Evolutionary conservation across 2,888 invertebrate species (phyloP).

Genomic region (Corbicula japonica): DNA sequence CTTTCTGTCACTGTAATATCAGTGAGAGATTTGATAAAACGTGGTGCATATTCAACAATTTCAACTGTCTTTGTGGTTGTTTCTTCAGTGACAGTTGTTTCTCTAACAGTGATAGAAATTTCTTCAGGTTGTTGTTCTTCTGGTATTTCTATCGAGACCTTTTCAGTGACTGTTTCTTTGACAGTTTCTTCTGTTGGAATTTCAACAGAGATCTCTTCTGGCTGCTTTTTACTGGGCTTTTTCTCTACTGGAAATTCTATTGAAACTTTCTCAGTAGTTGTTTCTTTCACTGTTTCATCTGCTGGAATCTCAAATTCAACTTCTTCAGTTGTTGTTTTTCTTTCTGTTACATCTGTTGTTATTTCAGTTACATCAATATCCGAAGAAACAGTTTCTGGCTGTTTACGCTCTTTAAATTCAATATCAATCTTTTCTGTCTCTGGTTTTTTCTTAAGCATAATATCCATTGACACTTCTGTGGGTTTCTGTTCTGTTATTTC

Average conservation of each 20-base stretch:
- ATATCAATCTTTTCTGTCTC: conserved; percentile 16
- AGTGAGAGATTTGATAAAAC: conserved; percentile 56
- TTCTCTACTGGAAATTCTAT: conserved; percentile 41
- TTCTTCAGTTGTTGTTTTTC: conserved; percentile 26
- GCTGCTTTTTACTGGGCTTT: conserved; percentile 30
- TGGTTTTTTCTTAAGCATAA: conserved; percentile 22
- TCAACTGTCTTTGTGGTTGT: conserved; percentile 58
- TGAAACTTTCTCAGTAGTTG: conserved; percentile 38
- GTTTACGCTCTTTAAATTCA: conserved; percentile 23
- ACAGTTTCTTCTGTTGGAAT: conserved; percentile 20
- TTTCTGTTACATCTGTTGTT: conserved; percentile 17
- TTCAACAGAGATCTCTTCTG: conserved; percentile 35
- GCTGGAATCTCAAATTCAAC: conserved; percentile 25
- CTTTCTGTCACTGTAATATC: conserved; percentile 62
- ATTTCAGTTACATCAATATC: conserved; percentile 29
- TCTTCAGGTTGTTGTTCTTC: conserved; percentile 57
- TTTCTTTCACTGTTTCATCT: conserved; percentile 39
- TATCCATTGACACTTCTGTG: conserved; percentile 10
- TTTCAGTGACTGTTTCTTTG: conserved; percentile 27
- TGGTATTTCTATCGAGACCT: conserved; percentile 45
- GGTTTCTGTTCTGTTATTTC: conserved; percentile 25
- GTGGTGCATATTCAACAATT: conserved; percentile 63
- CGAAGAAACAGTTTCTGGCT: conserved; percentile 10
- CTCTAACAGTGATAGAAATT: conserved; percentile 47
- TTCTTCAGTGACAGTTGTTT: conserved; percentile 51